These are phyloP conservation scores for Petrocephalus schoutedeni DNA, from an alignment of 2,797 vertebrate species.

Conservation along the genomic window DNA sequence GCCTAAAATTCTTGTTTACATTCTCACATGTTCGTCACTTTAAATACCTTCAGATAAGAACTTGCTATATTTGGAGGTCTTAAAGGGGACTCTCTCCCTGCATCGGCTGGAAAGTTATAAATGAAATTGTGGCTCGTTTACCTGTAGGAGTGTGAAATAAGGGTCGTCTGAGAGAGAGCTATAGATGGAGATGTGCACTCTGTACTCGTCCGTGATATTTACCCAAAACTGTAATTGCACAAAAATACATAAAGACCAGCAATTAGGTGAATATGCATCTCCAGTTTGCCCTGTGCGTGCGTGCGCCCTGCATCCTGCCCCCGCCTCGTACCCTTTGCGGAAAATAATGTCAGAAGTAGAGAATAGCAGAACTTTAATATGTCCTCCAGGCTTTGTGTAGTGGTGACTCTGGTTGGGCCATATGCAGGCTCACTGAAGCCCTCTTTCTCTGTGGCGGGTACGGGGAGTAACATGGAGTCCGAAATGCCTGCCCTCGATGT, in stretches of 20 bases:
- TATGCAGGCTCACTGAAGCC: neutral
- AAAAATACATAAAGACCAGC: neutral
- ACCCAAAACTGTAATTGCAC: neutral
- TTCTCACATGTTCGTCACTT: neutral
- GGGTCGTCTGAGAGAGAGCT: neutral
- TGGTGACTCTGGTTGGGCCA: neutral
- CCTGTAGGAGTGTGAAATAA: neutral
- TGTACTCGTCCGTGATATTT: neutral
- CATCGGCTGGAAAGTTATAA: neutral
- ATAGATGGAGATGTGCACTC: neutral
- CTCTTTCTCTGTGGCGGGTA: neutral
- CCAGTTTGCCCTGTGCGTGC: neutral
- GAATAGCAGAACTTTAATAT: neutral
- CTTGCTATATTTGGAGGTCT: neutral
- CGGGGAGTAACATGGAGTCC: neutral
- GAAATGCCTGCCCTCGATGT: neutral
- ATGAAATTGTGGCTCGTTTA: neutral
- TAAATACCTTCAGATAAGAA: neutral
- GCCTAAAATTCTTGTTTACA: neutral
- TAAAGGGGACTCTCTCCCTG: neutral
- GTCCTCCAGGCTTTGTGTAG: neutral
- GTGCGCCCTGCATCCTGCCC: neutral
- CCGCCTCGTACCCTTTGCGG: neutral
- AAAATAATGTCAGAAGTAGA: neutral
- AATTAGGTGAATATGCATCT: neutral